Conservation (phyloP, 2,888 invertebrate species). For the Drosophila emarginata region DNA sequence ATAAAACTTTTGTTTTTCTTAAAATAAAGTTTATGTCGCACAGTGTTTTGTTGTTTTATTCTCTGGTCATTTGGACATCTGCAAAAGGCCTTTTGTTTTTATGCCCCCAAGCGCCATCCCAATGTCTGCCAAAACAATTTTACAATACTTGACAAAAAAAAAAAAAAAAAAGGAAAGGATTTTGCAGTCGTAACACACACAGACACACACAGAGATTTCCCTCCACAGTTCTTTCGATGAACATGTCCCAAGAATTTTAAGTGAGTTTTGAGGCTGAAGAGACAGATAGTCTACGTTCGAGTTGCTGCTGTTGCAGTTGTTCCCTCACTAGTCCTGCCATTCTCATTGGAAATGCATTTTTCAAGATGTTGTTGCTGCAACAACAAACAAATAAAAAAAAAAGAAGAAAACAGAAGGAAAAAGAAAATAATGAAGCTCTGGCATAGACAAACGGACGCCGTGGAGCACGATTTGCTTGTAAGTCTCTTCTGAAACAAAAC, state of each 20-base stretch:
- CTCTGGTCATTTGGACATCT: conserved; percentile 33
- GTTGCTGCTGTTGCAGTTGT: conserved; percentile 26
- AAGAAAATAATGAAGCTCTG: conserved; percentile 61
- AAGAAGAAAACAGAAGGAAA: conserved; percentile 9
- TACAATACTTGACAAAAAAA: conserved; percentile 71
- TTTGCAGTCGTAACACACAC: conserved; percentile 41
- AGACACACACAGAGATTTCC: not conserved
- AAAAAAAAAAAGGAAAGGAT: not conserved
- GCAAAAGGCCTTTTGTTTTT: conserved; percentile 50
- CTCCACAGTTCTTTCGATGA: conserved; percentile 39
- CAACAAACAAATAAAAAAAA: conserved; percentile 25
- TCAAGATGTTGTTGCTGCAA: conserved; percentile 66
- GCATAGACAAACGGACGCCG: conserved; percentile 81
- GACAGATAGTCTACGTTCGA: conserved; percentile 67
- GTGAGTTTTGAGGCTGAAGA: conserved; percentile 62
- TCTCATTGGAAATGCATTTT: conserved; percentile 76
- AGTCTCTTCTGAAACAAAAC: conserved; percentile 60
- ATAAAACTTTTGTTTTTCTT: no score
- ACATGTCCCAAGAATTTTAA: conserved; percentile 76
- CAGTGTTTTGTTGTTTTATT: conserved; percentile 40
- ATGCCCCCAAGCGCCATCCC: conserved; percentile 51
- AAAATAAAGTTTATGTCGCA: not conserved
- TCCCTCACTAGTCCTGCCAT: conserved; percentile 33
- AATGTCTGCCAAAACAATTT: conserved; percentile 63
- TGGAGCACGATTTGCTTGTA: conserved; percentile 81